These are phyloP conservation scores for Maniola jurtina DNA, from an alignment of 1,140 invertebrate genomes.

Conservation along the genomic window DNA sequence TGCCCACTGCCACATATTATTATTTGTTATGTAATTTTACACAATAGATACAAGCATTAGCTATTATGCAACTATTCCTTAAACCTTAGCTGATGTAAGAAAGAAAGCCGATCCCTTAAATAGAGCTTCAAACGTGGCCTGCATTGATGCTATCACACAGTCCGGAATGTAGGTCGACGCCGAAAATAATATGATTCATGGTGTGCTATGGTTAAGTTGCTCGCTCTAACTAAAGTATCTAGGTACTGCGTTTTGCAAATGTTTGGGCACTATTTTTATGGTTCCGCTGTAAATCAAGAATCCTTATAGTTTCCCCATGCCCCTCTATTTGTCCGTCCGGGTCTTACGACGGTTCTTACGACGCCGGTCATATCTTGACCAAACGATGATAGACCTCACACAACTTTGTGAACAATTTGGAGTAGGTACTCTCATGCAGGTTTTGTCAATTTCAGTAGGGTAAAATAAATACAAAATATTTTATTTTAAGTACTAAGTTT, in stretches of 20 bases:
- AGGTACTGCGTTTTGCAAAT: no score
- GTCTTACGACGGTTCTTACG: no score
- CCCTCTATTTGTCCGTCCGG: no score
- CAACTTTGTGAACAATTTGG: no score
- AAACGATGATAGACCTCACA: no score
- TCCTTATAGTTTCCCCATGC: no score
- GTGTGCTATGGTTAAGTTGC: neutral
- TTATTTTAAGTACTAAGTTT: neutral
- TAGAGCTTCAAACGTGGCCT: conserved; percentile 29
- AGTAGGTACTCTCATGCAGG: no score
- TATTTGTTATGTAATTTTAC: neutral
- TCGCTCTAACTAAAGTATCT: neutral
- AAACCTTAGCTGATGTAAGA: conserved; percentile 38
- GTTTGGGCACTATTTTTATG: neutral
- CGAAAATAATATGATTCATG: conserved; percentile 19
- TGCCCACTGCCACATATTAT: no score
- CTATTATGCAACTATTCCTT: neutral
- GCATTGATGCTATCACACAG: conserved; percentile 28
- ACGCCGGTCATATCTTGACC: no score
- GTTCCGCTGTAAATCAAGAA: no score
- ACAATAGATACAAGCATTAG: neutral
- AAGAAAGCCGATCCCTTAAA: conserved; percentile 58
- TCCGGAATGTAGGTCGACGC: conserved; percentile 22
- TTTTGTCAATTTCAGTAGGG: no score
- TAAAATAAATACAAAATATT: no score